These are phyloP conservation scores for Amblyjoppa proteus DNA, from an alignment of 2,888 invertebrate genomes.

Conservation along the genomic window DNA sequence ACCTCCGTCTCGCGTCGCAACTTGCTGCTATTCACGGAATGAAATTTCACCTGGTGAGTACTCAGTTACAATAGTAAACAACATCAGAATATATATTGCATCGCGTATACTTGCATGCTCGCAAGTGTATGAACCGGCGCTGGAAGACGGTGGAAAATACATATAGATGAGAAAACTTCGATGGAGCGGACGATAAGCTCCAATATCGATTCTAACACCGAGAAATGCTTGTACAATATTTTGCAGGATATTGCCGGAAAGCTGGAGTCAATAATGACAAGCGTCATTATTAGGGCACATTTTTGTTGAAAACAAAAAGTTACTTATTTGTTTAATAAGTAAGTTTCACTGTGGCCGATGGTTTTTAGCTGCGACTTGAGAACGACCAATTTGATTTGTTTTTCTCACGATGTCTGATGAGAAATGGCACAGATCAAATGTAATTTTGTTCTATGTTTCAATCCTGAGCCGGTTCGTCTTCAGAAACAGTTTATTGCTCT, in stretches of 20 bases:
- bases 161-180: not conserved
- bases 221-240: too few species aligned
- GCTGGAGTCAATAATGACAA: not conserved
- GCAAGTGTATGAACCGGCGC: not conserved
- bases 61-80: not conserved
- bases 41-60: constrained; percentile 35
- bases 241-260: not conserved
- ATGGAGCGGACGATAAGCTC: not conserved
- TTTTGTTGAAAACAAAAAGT: too few species aligned
- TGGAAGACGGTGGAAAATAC: not conserved
- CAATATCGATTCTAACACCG: not conserved
- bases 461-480: too few species aligned
- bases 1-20: constrained; percentile 5
- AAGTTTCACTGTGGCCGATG: too few species aligned
- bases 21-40: constrained; percentile 28
- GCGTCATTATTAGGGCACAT: not conserved
- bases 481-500: too few species aligned
- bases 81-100: not conserved
- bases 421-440: too few species aligned
- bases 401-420: too few species aligned
- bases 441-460: too few species aligned
- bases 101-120: not conserved
- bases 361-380: too few species aligned
- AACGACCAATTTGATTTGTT: too few species aligned
- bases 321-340: too few species aligned